phyloP scores from a whole-genome alignment of 2,113 vertebrate genomes.

The Coturnix japonica region DNA sequence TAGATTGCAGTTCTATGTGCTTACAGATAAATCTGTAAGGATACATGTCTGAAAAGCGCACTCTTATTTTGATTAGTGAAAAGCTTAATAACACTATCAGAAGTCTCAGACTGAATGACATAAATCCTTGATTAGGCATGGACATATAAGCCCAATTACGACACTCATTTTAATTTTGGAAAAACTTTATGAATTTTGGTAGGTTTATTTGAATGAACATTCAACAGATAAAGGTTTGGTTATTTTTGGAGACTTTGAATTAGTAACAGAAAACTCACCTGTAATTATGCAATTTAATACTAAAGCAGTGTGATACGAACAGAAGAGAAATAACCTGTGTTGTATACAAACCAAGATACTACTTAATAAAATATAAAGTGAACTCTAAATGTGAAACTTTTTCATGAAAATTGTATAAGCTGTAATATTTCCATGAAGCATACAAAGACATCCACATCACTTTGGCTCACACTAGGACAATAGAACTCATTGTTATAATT shows the following conservation, averaged over 20 bases:
- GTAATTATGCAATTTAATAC: not conserved
- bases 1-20: not conserved
- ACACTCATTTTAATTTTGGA: not conserved
- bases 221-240: not conserved
- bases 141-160: not conserved
- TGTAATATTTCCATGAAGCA: not conserved
- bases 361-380: not conserved
- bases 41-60: not conserved
- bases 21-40: not conserved
- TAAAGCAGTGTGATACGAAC: not conserved
- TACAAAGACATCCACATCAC: not conserved
- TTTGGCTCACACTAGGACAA: constrained; percentile 35
- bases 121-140: constrained; percentile 4
- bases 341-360: not conserved
- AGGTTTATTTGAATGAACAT: not conserved
- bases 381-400: constrained; percentile 12
- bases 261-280: not conserved
- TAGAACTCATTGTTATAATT: constrained; percentile 25
- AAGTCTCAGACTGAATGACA: not conserved
- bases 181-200: not conserved
- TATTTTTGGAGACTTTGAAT: not conserved
- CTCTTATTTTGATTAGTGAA: not conserved
- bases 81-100: not conserved
- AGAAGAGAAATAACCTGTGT: not conserved
- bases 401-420: constrained; percentile 11